Percentiles rank a stretch among this genome's conserved stretches.
Evolutionary conservation across 1,140 invertebrate species (phyloP).

Genomic region (Pseudomyrmex gracilis): DNA sequence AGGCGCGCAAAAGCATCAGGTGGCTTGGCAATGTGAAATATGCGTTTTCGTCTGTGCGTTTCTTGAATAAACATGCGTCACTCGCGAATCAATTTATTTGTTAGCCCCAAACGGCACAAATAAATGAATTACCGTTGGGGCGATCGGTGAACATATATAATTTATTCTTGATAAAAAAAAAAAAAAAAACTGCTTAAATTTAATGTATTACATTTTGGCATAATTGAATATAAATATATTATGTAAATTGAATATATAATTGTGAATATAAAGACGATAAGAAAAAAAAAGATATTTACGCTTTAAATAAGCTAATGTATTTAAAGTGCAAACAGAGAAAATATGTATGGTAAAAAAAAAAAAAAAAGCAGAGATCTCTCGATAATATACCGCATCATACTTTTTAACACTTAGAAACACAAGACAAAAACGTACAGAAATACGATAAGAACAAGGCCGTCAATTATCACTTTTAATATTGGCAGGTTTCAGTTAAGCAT

Average conservation of each 20-base stretch:
- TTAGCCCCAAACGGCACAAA: not conserved
- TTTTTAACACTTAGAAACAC: not conserved
- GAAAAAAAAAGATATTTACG: too few species aligned
- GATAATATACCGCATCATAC: too few species aligned
- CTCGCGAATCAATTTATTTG: not conserved
- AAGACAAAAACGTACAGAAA: not conserved
- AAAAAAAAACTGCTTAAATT: not conserved
- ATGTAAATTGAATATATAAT: too few species aligned
- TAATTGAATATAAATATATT: too few species aligned
- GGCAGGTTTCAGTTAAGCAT: too few species aligned
- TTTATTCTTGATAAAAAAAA: not conserved
- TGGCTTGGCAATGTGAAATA: not conserved
- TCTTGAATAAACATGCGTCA: not conserved
- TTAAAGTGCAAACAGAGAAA: too few species aligned
- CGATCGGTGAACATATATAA: not conserved
- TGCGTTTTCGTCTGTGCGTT: not conserved
- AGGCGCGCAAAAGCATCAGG: not conserved
- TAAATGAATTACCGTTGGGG: not conserved
- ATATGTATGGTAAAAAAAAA: too few species aligned
- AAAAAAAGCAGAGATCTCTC: not conserved
- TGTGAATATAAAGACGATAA: not conserved
- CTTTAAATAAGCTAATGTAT: too few species aligned
- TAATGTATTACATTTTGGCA: too few species aligned
- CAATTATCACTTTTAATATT: conserved; percentile 2
- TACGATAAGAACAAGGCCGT: not conserved